phyloP scores from a whole-genome alignment of 2,113 vertebrate genomes.

The Ibidorhyncha struthersii region DNA sequence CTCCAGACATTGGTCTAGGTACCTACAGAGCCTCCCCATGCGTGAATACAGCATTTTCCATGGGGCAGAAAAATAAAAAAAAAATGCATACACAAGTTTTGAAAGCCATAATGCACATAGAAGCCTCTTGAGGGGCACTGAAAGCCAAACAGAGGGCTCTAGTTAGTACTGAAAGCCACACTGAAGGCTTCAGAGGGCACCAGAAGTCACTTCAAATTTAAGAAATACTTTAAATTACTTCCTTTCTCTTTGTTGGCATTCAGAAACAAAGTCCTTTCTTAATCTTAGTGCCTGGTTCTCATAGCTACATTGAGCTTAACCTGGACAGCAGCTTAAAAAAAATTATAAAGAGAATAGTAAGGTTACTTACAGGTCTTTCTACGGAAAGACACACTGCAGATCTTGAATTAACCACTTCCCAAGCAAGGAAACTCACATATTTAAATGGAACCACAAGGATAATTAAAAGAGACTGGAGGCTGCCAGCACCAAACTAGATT shows the following conservation, averaged over 20 bases:
- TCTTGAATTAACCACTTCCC: background rate
- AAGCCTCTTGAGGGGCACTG: background rate
- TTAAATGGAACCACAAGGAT: background rate
- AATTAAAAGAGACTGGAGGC: background rate
- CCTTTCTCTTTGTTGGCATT: background rate
- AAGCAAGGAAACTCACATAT: background rate
- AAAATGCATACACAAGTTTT: background rate
- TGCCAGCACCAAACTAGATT: background rate
- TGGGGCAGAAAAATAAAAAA: background rate
- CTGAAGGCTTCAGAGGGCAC: background rate
- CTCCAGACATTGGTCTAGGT: background rate
- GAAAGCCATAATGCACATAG: background rate
- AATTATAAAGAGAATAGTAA: background rate
- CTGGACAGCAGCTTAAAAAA: background rate
- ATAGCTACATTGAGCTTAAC: background rate
- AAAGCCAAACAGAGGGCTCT: background rate
- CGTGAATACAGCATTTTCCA: background rate
- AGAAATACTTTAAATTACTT: background rate
- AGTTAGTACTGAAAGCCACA: background rate
- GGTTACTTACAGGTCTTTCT: background rate
- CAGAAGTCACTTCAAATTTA: background rate
- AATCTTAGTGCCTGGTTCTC: background rate
- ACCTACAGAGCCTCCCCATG: background rate
- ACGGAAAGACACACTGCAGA: background rate
- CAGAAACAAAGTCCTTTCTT: background rate